Evolutionary conservation across 2,113 vertebrate species (phyloP), one percentile per base, ranked within the genome.

Genomic region (Alexandromys fortis): DNA sequence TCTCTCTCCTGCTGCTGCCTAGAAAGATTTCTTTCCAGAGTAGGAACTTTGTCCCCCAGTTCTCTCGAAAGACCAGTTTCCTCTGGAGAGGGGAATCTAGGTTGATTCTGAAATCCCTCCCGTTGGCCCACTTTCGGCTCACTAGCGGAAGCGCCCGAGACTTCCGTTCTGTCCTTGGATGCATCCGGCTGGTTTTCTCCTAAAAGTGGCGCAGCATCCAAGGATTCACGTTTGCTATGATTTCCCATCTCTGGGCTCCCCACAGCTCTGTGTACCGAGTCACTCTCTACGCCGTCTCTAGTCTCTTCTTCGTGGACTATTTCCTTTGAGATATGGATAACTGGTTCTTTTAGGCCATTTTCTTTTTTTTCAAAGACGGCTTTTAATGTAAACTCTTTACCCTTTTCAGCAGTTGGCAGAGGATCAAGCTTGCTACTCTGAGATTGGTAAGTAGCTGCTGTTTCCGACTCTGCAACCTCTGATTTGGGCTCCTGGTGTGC

Each of bases 251-350:
- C 68, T 86, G 91, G 95, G 61, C 77, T 94, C 97, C 67, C 97
- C 4, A 52, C 35, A 0, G 55, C 97, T 86, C 42, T n/a, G 1
- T 49, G 86, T 17, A 94, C 72, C 52, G 92, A n/a, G 8, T 95
- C 91, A 10, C 67, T 96, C 93, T 97, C 95, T 4, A 98, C 92
- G n/a, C 82, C 75, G 6, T 90, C 97, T 47, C 90, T 90, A 7
- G 89, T 42, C 2, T 79, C 89, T 75, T 97, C 89, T 78, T 97
- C 93, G 0, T 33, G 55, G 30, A 13, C 9, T 7, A 2, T 33
- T 33, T 63, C 89, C 88, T 98, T 95, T 14, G 93, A 86, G 90
- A 55, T 17, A 4, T 38, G 76, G 95, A 97, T 35, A 0, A 14
- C 61, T 78, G 72, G 33, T 92, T 63, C 95, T 96, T 97, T 83